Evolutionary conservation across 2,113 vertebrate species (phyloP).

Genomic region (Hemiscyllium ocellatum): DNA sequence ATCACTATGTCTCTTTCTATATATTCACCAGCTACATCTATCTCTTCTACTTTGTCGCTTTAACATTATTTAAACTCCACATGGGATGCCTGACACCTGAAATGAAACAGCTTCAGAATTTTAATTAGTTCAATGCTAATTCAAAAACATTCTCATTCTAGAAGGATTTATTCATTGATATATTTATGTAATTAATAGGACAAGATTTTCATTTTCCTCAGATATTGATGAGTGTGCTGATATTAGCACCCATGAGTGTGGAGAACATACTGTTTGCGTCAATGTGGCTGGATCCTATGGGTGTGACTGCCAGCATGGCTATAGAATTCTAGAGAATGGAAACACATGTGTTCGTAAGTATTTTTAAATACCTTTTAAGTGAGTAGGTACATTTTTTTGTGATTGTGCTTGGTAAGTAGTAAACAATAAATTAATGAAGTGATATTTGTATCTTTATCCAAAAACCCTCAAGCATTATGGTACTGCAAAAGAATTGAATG

Average conservation of each 20-base stretch:
- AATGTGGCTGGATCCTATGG: constrained; percentile 69
- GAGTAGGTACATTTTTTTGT: not conserved
- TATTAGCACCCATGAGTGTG: constrained; percentile 55
- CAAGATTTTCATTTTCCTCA: constrained; percentile 43
- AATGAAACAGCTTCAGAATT: not conserved
- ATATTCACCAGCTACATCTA: not conserved
- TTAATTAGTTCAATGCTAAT: not conserved
- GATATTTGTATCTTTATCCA: not conserved
- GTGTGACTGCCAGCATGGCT: constrained; percentile 70
- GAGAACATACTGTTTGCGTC: constrained; percentile 63
- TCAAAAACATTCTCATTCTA: not conserved
- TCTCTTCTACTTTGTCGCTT: not conserved
- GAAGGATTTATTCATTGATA: not conserved
- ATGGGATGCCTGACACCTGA: not conserved
- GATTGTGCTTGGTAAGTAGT: not conserved
- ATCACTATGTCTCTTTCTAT: not conserved
- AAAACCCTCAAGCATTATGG: not conserved
- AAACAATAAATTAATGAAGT: not conserved
- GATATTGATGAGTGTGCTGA: constrained; percentile 78
- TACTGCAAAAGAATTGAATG: not conserved
- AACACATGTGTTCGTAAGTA: constrained; percentile 69
- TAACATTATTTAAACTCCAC: not conserved
- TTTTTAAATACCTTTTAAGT: not conserved
- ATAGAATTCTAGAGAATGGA: constrained; percentile 55
- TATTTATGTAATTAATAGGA: not conserved